A percentile compares a stretch with the other conserved stretches of the same genome.
Conservation (phyloP, 1,140 invertebrate genomes). For the Myzus persicae region DNA sequence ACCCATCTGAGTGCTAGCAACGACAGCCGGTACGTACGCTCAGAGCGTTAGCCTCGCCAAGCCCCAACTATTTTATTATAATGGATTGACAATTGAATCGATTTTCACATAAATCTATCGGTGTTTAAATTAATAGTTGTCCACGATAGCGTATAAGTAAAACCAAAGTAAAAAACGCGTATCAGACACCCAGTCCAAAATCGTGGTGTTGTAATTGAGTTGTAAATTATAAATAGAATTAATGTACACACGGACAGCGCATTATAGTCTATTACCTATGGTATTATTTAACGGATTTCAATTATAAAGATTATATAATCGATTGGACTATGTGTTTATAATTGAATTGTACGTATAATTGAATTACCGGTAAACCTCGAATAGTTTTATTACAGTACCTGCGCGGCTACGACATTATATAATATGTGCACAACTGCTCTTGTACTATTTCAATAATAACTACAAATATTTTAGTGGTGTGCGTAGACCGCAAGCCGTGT, state of each 20-base stretch:
- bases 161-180: background rate
- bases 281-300: background rate
- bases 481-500: background rate
- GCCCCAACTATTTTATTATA: too few species aligned
- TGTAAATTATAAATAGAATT: background rate
- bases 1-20: too few species aligned
- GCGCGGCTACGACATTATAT: background rate
- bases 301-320: conserved; percentile 12
- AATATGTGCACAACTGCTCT: background rate
- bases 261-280: background rate
- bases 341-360: conserved; percentile 14
- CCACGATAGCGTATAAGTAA: background rate
- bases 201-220: background rate
- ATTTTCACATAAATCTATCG: background rate
- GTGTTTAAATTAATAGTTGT: too few species aligned
- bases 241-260: background rate
- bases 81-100: background rate
- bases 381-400: background rate
- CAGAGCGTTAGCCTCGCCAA: too few species aligned
- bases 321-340: conserved; percentile 2
- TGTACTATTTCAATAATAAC: conserved; percentile 1
- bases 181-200: background rate
- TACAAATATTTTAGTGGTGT: background rate
- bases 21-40: too few species aligned
- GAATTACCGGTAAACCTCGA: background rate